Base-by-base conservation (phyloP, 1,140 invertebrate genomes). In the Caenorhabditis latens region DNA sequence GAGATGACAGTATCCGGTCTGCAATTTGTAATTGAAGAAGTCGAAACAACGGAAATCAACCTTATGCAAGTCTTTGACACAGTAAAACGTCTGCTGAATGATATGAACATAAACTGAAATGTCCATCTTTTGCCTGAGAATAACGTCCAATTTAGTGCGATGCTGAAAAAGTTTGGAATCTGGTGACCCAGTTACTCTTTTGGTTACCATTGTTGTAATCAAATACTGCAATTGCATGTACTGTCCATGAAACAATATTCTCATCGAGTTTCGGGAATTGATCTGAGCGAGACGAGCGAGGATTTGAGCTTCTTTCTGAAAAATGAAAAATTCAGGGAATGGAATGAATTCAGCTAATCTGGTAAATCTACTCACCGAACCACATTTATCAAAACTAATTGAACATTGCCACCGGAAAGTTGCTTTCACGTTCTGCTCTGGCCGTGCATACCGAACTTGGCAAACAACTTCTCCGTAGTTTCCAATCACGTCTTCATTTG, bases 61-160 rank as follows among this genome's bases (percentile, higher is more conserved):
- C 71, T 79, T 79, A n/a, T 79, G 71, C 21, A 79, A 42, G 13
- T 79, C 71, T 14, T 42, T 79, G n/a, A 79, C 46, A 53, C 71
- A 79, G 11, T 50, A 24, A 11, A 79, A 79, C 11, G 46, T 79
- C n/a, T 79, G 71, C 40, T 79, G 71, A 50, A 79, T 79, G n/a
- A 79, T 48, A 50, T 50, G 71, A 24, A 79, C 46, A 53, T 14
- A 43, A 32, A 2, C n/a, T 19, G 14, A n/a, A 14, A 58, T 58
- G 21, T 58, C 21, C 19, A 13, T 11, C 11, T 63, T 63, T 24
- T 53, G 4, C 11, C 11, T 6, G 50, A 14, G 3, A 53, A 11
- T 9, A 53, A 9, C 0, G 1, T 1, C 11, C 16, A 53, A 16
- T 53, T 11, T 3, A 3, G 0, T 11, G 0, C 9, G 3, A 16